A percentile compares a stretch with the other conserved stretches of the same genome.
phyloP scores from a whole-genome alignment of 2,888 invertebrate genomes.

The Gymnocheta viridis region DNA sequence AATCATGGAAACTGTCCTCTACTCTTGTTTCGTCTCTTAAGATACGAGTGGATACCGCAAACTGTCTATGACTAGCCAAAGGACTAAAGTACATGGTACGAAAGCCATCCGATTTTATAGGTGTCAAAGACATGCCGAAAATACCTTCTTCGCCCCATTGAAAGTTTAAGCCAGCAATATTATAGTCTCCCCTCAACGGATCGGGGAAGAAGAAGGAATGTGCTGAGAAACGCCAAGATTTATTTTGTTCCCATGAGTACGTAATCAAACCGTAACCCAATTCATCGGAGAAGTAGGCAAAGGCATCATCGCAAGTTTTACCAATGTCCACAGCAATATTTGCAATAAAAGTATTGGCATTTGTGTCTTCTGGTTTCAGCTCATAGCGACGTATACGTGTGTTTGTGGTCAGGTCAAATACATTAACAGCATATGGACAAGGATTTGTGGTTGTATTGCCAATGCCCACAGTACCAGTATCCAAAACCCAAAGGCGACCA shows the following conservation, averaged over 20 bases:
- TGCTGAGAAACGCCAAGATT: conserved; percentile 89
- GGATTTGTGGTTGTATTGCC: conserved; percentile 89
- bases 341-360: conserved; percentile 91
- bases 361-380: conserved; percentile 88
- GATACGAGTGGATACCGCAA: conserved; percentile 89
- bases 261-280: conserved; percentile 91
- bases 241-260: conserved; percentile 89
- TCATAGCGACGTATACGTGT: conserved; percentile 87
- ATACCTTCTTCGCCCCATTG: conserved; percentile 93
- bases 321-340: conserved; percentile 92
- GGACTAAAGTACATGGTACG: conserved; percentile 90
- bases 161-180: conserved; percentile 90
- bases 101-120: conserved; percentile 86
- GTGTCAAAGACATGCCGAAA: conserved; percentile 89
- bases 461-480: conserved; percentile 92
- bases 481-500: conserved; percentile 91
- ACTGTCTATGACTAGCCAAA: conserved; percentile 89
- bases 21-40: conserved; percentile 87
- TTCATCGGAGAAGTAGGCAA: conserved; percentile 91
- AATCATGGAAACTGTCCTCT: conserved; percentile 87
- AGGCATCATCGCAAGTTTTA: conserved; percentile 88
- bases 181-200: conserved; percentile 90
- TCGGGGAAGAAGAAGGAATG: conserved; percentile 92
- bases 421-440: conserved; percentile 90
- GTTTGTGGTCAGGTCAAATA: conserved; percentile 90